These are phyloP conservation scores for Ormyrus nitidulus DNA, from an alignment of 2,888 invertebrate species.

Conservation along the genomic window DNA sequence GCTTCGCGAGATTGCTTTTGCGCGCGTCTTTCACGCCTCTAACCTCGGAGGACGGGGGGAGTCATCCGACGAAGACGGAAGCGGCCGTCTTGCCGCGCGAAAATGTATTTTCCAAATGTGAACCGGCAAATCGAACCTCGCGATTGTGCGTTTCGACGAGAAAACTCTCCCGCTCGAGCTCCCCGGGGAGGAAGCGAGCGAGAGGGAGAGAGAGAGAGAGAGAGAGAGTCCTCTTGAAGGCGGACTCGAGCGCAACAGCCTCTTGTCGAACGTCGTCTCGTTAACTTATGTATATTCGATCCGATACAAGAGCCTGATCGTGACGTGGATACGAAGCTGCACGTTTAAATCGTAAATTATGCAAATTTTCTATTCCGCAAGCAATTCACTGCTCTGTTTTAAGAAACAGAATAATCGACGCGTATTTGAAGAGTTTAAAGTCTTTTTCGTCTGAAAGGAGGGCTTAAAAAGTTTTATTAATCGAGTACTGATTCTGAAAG, in stretches of 20 bases:
- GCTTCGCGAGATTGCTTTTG: conserved; percentile 64
- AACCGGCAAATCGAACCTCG: conserved; percentile 68
- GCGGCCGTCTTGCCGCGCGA: conserved; percentile 57
- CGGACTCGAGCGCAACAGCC: not conserved
- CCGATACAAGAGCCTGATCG: not conserved
- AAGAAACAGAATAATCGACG: not conserved
- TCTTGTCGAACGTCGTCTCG: conserved; percentile 13
- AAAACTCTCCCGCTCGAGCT: conserved; percentile 7
- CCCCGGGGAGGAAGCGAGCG: not conserved
- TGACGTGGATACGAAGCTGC: not conserved
- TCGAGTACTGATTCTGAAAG: too few species aligned
- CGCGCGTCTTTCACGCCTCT: conserved; percentile 59
- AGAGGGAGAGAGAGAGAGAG: not conserved
- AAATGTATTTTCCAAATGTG: conserved; percentile 70
- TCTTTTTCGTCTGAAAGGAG: not conserved
- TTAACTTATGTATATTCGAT: conserved; percentile 15
- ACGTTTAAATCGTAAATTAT: conserved; percentile 35
- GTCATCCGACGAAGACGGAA: conserved; percentile 49
- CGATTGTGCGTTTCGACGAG: conserved; percentile 62
- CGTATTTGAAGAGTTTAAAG: not conserved
- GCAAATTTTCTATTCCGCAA: conserved; percentile 38
- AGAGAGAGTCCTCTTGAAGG: not conserved
- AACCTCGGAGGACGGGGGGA: conserved; percentile 27
- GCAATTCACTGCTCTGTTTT: not conserved
- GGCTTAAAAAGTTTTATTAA: too few species aligned